phyloP scores from a whole-genome alignment of 2,113 vertebrate genomes.

The Neolamprologus hecqui region DNA sequence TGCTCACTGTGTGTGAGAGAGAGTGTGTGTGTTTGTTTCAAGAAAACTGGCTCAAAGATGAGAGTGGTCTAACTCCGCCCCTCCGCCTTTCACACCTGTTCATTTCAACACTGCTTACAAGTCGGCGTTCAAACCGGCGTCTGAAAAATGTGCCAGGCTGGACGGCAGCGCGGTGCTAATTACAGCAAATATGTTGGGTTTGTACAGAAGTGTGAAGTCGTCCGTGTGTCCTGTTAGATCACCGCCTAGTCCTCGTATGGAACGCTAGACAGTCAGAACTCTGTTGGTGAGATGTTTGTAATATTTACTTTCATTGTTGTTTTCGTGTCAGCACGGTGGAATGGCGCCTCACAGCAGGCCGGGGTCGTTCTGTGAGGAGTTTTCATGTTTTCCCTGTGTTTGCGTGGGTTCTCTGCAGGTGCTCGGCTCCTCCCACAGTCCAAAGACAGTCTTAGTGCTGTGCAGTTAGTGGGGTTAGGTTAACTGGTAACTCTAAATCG shows the following conservation, averaged over 20 bases:
- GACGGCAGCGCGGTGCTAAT: not conserved
- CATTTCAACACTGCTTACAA: not conserved
- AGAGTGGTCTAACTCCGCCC: not conserved
- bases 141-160: not conserved
- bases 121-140: not conserved
- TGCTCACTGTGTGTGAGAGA: not conserved
- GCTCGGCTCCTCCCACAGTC: not conserved
- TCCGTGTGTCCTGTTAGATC: not conserved
- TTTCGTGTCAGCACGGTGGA: not conserved
- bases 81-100: not conserved
- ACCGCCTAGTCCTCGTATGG: not conserved
- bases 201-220: not conserved
- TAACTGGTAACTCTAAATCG: not conserved
- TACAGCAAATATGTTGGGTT: not conserved
- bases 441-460: not conserved
- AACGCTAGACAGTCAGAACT: not conserved
- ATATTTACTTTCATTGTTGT: not conserved
- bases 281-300: not conserved
- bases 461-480: not conserved
- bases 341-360: not conserved
- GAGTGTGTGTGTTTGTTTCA: not conserved
- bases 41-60: not conserved
- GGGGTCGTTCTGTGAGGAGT: not conserved
- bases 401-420: fast-evolving
- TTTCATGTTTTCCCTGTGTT: not conserved